Conservation (phyloP, 2,888 invertebrate genomes). For the Cerastis leucographa region DNA sequence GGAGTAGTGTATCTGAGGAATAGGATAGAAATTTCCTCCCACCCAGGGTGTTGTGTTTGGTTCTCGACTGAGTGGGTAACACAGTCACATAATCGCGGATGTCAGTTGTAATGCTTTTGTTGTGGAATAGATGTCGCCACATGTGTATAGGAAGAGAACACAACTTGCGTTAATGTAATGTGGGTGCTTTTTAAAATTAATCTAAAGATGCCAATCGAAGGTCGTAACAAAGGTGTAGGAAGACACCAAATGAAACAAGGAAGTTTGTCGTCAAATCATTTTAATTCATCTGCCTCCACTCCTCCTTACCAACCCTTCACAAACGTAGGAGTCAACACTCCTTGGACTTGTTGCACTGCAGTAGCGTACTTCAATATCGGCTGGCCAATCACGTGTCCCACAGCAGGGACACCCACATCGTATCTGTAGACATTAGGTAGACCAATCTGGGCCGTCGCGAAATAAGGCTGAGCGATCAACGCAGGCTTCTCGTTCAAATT, state of each 20-base stretch:
- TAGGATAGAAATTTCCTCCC: no score
- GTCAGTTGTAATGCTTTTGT: neutral
- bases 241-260: conserved; percentile 52
- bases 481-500: conserved; percentile 56
- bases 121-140: neutral
- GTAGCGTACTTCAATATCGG: conserved; percentile 59
- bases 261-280: conserved; percentile 49
- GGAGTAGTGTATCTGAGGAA: no score
- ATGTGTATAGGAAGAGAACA: neutral
- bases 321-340: conserved; percentile 54
- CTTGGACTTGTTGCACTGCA: conserved; percentile 46
- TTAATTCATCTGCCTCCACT: conserved; percentile 47
- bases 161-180: neutral
- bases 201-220: neutral
- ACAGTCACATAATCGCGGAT: no score
- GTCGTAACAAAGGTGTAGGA: neutral
- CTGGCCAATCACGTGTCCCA: conserved; percentile 47
- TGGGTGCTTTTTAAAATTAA: neutral
- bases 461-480: conserved; percentile 28
- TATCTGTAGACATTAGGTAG: conserved; percentile 61
- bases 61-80: no score
- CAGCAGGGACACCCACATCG: conserved; percentile 49
- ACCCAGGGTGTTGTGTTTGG: no score
- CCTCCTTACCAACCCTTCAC: conserved; percentile 61
- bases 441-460: conserved; percentile 31